Evolutionary conservation across 2,888 invertebrate species (phyloP).

Genomic region (Zeuzera pyrina): DNA sequence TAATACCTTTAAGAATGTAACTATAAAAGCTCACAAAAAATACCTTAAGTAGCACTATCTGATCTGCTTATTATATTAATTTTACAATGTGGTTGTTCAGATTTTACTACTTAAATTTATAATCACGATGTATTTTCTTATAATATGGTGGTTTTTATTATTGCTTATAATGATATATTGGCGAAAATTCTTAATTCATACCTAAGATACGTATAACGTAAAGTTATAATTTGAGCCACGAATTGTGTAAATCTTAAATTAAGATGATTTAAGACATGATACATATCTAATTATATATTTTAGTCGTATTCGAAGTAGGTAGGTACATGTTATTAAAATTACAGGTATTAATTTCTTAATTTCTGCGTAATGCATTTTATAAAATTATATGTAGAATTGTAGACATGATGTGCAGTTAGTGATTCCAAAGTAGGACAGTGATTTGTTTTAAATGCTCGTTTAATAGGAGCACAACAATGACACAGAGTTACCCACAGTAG

Average conservation of each 20-base stretch:
- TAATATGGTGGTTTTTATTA: slow-evolving; percentile 27
- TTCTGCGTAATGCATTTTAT: too few relatives aligned
- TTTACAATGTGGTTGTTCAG: not conserved
- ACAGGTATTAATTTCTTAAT: too few relatives aligned
- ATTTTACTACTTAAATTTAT: too few relatives aligned
- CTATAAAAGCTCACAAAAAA: slow-evolving; percentile 3
- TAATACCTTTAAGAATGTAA: too few relatives aligned
- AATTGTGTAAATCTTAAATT: slow-evolving; percentile 29
- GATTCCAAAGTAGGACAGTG: slow-evolving; percentile 25
- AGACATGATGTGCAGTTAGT: slow-evolving; percentile 23
- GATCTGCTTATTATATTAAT: slow-evolving; percentile 22
- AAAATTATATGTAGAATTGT: too few relatives aligned
- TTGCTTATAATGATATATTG: slow-evolving; percentile 60
- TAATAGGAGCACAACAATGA: slow-evolving; percentile 38
- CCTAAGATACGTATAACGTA: slow-evolving; percentile 43
- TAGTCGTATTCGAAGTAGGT: slow-evolving; percentile 7
- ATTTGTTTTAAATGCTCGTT: slow-evolving; percentile 45
- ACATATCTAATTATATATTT: slow-evolving; percentile 12
- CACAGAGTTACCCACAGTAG: not conserved
- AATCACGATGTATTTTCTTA: slow-evolving; percentile 26
- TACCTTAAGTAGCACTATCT: slow-evolving; percentile 24
- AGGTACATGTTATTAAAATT: slow-evolving; percentile 9
- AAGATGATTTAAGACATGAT: slow-evolving; percentile 16
- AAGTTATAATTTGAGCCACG: slow-evolving; percentile 45
- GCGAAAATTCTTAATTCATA: slow-evolving; percentile 41